These are phyloP conservation scores for Baryphthengus martii DNA, from an alignment of 2,113 vertebrate species.

Conservation along the genomic window DNA sequence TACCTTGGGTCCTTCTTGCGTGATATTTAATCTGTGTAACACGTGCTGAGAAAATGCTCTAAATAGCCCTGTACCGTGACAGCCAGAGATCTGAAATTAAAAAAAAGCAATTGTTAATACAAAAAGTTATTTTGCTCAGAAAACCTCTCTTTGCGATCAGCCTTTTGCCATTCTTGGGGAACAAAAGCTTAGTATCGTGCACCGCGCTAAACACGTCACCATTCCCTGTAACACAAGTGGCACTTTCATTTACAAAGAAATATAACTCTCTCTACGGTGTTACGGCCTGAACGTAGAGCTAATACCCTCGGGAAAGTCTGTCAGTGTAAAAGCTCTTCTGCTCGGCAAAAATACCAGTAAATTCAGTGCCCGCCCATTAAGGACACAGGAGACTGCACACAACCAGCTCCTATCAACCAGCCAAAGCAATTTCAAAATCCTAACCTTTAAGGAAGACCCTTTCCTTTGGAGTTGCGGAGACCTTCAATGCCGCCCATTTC, in stretches of 20 bases:
- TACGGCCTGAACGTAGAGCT: background rate
- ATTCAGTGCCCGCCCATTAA: background rate
- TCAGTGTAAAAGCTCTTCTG: background rate
- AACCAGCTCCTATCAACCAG: background rate
- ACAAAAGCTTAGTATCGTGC: background rate
- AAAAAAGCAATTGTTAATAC: background rate
- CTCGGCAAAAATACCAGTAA: background rate
- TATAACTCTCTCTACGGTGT: background rate
- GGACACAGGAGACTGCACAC: background rate
- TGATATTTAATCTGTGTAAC: slow-evolving; percentile 86
- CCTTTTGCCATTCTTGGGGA: background rate
- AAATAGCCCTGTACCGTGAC: slow-evolving; percentile 87
- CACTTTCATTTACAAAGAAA: background rate
- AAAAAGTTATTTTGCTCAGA: background rate
- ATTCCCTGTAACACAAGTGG: background rate
- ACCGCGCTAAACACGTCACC: background rate
- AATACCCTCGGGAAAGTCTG: background rate
- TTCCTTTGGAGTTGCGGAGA: background rate
- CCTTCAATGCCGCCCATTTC: background rate
- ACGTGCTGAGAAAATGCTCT: slow-evolving; percentile 94
- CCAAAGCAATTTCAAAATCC: background rate
- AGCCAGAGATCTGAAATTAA: slow-evolving; percentile 88
- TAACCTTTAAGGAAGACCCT: background rate
- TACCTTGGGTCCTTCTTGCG: slow-evolving; percentile 86
- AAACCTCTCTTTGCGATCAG: background rate